These are phyloP conservation scores for Agrilus cyanescens DNA, from an alignment of 2,888 invertebrate species.

Conservation along the genomic window DNA sequence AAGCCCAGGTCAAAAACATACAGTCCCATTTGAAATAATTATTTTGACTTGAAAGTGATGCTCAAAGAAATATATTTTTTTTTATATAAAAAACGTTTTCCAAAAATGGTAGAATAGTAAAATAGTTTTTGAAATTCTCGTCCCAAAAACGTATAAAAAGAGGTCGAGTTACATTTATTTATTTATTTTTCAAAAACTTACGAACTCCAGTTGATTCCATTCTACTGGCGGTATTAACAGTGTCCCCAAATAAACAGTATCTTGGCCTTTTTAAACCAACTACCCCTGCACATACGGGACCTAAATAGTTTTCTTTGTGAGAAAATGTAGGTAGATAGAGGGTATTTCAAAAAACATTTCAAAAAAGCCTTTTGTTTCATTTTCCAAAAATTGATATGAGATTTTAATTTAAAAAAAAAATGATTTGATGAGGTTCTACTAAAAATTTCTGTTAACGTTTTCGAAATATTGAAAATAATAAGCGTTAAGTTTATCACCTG, in stretches of 20 bases:
- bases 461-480: neutral
- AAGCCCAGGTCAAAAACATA: too few relatives aligned
- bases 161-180: too few relatives aligned
- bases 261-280: conserved; percentile 90
- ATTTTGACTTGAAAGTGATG: too few relatives aligned
- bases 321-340: neutral
- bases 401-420: neutral
- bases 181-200: conserved; percentile 33
- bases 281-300: conserved; percentile 86
- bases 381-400: neutral
- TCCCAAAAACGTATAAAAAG: too few relatives aligned
- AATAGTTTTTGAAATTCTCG: too few relatives aligned
- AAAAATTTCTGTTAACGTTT: neutral
- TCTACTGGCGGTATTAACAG: conserved; percentile 81
- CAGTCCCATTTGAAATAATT: too few relatives aligned
- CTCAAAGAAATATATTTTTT: too few relatives aligned
- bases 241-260: conserved; percentile 86
- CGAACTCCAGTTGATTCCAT: conserved; percentile 77
- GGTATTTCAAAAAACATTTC: neutral
- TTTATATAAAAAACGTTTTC: too few relatives aligned
- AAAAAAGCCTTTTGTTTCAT: neutral
- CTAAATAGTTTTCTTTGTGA: conserved; percentile 31
- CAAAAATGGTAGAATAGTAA: too few relatives aligned
- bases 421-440: neutral
- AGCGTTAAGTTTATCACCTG: conserved; percentile 41